Conservation (phyloP, 2,888 invertebrate species). For the Pocota personata region DNA sequence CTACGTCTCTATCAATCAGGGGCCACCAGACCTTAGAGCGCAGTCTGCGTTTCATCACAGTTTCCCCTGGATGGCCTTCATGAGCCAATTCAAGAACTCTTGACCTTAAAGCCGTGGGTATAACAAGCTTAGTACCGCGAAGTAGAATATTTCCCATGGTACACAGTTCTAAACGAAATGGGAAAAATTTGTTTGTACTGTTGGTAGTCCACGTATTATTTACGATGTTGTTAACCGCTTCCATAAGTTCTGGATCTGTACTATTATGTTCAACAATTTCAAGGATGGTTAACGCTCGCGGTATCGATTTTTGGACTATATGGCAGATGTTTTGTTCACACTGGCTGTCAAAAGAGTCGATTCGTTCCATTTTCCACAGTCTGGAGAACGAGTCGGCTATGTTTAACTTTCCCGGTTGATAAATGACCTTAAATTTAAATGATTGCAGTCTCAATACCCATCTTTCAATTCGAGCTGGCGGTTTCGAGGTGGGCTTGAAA, state of each 20-base stretch:
- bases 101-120: constrained; percentile 42
- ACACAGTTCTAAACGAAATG: not conserved
- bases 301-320: constrained; percentile 8
- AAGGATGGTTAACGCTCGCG: constrained; percentile 8
- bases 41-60: constrained; percentile 35
- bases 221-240: too few species aligned
- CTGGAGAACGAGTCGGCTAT: constrained; percentile 19
- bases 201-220: too few species aligned
- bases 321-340: constrained; percentile 20
- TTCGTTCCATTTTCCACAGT: not conserved
- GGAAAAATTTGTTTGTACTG: not conserved
- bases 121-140: constrained; percentile 34
- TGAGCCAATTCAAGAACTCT: constrained; percentile 7
- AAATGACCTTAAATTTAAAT: not conserved
- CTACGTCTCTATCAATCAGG: constrained; percentile 67
- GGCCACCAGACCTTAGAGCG: constrained; percentile 73
- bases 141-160: too few species aligned
- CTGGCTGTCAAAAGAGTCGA: not conserved
- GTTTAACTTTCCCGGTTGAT: constrained; percentile 1
- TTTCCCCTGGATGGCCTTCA: constrained; percentile 34
- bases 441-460: not conserved
- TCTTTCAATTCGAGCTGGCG: not conserved
- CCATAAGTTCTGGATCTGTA: too few species aligned
- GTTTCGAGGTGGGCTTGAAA: not conserved
- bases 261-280: not conserved